Base-by-base conservation (phyloP, 1,140 invertebrate species). In the Heterodera carotae region DNA sequence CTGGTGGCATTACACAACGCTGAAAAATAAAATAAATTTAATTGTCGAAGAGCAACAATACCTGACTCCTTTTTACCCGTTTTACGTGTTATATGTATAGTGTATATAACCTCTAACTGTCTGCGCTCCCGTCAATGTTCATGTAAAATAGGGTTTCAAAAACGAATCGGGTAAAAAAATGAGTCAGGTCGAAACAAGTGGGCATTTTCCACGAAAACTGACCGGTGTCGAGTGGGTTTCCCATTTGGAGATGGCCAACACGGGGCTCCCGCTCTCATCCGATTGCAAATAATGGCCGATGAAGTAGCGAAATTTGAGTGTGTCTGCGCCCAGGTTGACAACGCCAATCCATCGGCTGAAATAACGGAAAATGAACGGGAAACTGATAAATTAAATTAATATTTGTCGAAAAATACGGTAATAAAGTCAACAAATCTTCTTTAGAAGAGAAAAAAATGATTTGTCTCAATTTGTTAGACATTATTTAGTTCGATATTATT, bases 301-400 rank as follows among this genome's bases (percentile, higher is more conserved):
- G 74, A 88, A 87, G 59, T 86, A 86, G 3, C 85, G 86, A 60
- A 88, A 86, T 71, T 88, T 88, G 31, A 86, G 36, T 36, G 59
- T 77, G 29, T 82, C 76, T 0, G 77, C 78, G 36, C 78, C 77
- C 33, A 80, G 67, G 59, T 48, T 81, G 29, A 83, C 77, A 22
- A 76, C 79, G 27, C 82, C 82, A n/a, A 59, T 66, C 68, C 80
- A 83, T 39, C 76, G 69, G n/a, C 81, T 82, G 64, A 70, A 83
- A 75, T 7, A 64, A n/a, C n/a, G n/a, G n/a, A n/a, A n/a, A n/a
- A n/a, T n/a, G n/a, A n/a, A 72, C 48, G 48, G 15, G 15, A 43
- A 43, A 43, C 3, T 62, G 8, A 25, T 62, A 22, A 25, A 31
- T 12, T 0, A 25, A 62, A 0, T 62, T 62, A 8, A 8, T 1